Evolutionary conservation across 2,888 invertebrate genomes (phyloP), one percentile per base, ranked within the genome.

Genomic region (Chesias legatella): DNA sequence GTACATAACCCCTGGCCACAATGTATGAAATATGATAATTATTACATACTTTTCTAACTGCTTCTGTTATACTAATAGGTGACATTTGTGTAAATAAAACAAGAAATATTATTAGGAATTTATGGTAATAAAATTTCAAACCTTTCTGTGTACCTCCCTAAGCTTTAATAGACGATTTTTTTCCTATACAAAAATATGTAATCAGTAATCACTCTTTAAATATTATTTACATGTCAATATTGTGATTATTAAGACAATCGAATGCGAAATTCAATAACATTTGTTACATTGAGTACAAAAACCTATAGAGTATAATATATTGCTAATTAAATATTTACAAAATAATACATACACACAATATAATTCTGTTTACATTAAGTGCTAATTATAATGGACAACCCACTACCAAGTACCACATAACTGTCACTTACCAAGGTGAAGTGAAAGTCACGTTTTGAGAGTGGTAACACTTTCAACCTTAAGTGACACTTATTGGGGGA

Each of bases 121-220:
- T 79, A 79, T 77, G 79, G 8, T 34, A 34, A 35, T 34, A n/a
- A 77, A 73, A 73, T 75, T 74, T 67, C 67, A 68, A 73, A 69
- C 66, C 67, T 51, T 61, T 56, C 51, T 43, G 60, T 69, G 60
- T 59, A 64, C 53, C 54, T 51, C 29, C 56, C 56, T 57, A 22
- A 36, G 56, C 58, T 59, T 56, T 61, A 51, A 55, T 67, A 69
- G 60, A 34, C 26, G 11, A 60, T 61, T 66, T 72, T 64, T 72
- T 70, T 78, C 78, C 71, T 58, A 63, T 82, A 82, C 67, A 84
- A 83, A 84, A 83, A 83, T 81, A 81, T 75, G 70, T 65, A 63
- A 51, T 62, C n/a, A n/a, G 70, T 65, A 63, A 51, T 61, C 57
- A 66, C 53, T 63, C 67, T 62, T 17, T 17, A 17, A 3, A 67